Base-by-base conservation (phyloP, 2,113 vertebrate species). In the Platysteira castanea region DNA sequence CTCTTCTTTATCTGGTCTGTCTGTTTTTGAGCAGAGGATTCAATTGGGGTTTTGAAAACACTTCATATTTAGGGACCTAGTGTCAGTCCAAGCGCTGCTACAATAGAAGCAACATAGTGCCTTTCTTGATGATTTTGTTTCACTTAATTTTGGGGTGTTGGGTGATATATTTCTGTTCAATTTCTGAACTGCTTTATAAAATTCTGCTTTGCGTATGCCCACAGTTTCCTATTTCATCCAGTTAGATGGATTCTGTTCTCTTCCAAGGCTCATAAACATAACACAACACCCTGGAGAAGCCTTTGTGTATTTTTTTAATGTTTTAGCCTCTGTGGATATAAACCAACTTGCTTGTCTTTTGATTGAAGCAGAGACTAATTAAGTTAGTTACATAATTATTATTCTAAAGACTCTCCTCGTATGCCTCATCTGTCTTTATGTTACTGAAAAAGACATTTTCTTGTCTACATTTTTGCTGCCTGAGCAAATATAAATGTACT, bases 361-460 rank as follows among this genome's bases (percentile, higher is more conserved):
- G 63, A 74, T 33, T 89, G 86, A 95, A 87, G 31, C 7, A 65
- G 46, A 83, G 71, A 89, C 69, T 94, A 94, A 94, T 94, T 94
- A 95, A 95, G 42, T 96, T 90, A 82, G 67, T 87, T 91, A 74
- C 13, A 56, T 44, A 95, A 96, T 96, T 95, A 93, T 85, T 95
- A 95, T 94, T 94, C 70, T 88, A 87, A 94, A 94, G 59, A 67
- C 35, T 70, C 13, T 61, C 10, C 22, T 74, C 7, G 3, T 88
- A 93, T 91, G 95, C 87, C 52, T 95, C 95, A 96, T 93, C 89
- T 88, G 42, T 87, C 93, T 95, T 96, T 85, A 97, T 94, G 91
- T 71, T 95, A 56, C 93, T 91, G 87, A 89, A 96, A 93, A 95
- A 89, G 69, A 79, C 41, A 70, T 87, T 91, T 90, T 47, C 65